phyloP scores from a whole-genome alignment of 2,113 vertebrate species.

The Spheniscus mendiculus region DNA sequence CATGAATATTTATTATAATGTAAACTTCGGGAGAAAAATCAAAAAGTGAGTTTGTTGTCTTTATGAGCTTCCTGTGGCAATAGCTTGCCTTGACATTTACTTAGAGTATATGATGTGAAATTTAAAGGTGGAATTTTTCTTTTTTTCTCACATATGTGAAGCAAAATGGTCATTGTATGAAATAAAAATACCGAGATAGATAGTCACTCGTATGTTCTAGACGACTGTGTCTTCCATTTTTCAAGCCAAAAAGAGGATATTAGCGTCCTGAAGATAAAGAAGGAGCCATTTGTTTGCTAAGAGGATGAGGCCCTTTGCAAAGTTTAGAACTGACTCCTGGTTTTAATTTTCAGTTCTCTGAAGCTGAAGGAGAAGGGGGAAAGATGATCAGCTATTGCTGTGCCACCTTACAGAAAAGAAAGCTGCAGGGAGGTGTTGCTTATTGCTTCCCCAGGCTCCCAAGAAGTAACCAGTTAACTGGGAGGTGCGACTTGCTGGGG shows the following conservation, averaged over 20 bases:
- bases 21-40: slow-evolving; percentile 47
- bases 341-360: not conserved
- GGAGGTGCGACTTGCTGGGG: not conserved
- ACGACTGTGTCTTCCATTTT: not conserved
- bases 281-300: not conserved
- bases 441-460: not conserved
- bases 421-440: not conserved
- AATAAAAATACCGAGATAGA: not conserved
- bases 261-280: not conserved
- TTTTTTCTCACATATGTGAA: not conserved
- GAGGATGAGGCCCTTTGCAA: not conserved
- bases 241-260: not conserved
- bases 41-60: slow-evolving; percentile 65
- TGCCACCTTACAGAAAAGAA: not conserved
- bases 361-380: not conserved
- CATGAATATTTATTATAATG: slow-evolving; percentile 77
- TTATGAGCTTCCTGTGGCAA: slow-evolving; percentile 31
- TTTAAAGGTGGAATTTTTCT: not conserved
- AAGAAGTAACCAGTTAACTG: not conserved
- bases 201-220: not conserved
- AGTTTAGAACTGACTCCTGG: not conserved
- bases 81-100: not conserved
- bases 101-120: not conserved
- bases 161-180: not conserved
- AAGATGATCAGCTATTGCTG: rapidly evolving